These are phyloP conservation scores for Cichladusa arquata DNA, from an alignment of 2,113 vertebrate species.

Conservation along the genomic window DNA sequence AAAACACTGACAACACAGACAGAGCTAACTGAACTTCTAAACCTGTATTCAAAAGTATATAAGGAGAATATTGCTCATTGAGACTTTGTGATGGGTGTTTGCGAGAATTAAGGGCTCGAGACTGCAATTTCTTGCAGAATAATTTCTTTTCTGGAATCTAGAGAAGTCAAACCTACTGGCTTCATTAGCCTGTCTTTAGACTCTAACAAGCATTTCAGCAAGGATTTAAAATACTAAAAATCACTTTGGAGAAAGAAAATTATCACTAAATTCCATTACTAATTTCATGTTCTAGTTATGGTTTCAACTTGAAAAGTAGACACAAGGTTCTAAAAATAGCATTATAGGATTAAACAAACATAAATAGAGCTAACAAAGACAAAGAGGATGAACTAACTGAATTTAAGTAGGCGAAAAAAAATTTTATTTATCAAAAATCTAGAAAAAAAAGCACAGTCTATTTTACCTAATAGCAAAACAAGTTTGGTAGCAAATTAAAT, in stretches of 20 bases:
- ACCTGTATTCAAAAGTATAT: neutral
- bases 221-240: neutral
- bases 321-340: neutral
- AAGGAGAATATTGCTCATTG: neutral
- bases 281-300: neutral
- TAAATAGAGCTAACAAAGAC: neutral
- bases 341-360: neutral
- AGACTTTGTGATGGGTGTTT: neutral
- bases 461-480: neutral
- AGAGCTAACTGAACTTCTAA: neutral
- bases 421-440: neutral
- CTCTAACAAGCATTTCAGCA: neutral
- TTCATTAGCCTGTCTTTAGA: neutral
- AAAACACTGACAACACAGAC: neutral
- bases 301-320: neutral
- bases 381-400: neutral
- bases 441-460: rapidly evolving
- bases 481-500: neutral
- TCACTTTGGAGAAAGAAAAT: neutral
- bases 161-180: neutral
- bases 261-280: neutral
- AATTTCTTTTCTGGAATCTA: neutral
- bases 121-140: neutral
- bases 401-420: neutral
- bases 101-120: neutral